These are phyloP conservation scores for Gallinago jamesoni DNA, from an alignment of 2,113 vertebrate genomes.

Conservation along the genomic window DNA sequence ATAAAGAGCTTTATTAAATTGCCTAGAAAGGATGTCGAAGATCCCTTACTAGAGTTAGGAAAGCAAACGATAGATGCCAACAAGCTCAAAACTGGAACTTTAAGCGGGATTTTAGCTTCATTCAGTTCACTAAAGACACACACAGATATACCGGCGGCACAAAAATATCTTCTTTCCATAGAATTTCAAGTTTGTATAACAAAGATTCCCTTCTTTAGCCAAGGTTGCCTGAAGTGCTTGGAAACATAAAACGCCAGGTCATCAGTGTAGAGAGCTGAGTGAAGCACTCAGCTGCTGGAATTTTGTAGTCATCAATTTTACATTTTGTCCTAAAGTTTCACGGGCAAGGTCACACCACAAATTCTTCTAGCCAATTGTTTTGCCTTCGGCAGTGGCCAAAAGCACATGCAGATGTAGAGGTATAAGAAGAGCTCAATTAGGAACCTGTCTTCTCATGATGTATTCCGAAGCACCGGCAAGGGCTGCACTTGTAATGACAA, in stretches of 20 bases:
- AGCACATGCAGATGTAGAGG: neutral
- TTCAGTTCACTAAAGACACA: neutral
- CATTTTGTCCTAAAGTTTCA: neutral
- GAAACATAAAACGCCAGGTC: neutral
- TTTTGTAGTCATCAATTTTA: neutral
- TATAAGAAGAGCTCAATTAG: neutral
- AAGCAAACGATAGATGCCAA: neutral
- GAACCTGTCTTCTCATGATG: neutral
- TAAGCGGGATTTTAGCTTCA: neutral
- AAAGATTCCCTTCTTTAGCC: neutral
- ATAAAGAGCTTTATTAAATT: neutral
- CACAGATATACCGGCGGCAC: neutral
- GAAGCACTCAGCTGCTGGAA: neutral
- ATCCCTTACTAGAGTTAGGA: neutral
- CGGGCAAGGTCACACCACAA: neutral
- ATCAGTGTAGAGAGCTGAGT: neutral
- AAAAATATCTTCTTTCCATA: neutral
- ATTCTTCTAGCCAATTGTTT: neutral
- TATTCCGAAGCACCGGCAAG: neutral
- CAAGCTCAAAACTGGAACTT: neutral
- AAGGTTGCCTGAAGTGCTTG: neutral
- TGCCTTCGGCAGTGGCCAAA: neutral
- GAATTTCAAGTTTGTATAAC: neutral
- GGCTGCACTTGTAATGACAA: neutral
- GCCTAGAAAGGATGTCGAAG: neutral